A percentile compares a stretch with the other conserved stretches of the same genome.
These are phyloP conservation scores for Conops quadrifasciatus DNA, from an alignment of 2,888 invertebrate genomes.

Conservation along the genomic window DNA sequence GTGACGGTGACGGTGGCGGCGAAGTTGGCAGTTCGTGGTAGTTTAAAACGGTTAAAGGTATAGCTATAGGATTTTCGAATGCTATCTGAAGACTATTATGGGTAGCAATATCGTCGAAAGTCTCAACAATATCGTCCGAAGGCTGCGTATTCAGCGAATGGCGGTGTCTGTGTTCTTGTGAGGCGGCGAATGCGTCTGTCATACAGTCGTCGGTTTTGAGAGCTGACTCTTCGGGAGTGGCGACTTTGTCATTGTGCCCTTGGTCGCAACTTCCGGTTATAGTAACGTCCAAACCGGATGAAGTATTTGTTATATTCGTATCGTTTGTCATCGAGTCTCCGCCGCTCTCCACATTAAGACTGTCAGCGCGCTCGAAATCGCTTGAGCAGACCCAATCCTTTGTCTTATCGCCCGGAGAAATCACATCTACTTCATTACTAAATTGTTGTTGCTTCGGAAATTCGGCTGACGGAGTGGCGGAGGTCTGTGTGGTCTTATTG, in stretches of 20 bases:
- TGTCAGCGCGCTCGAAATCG: constrained; percentile 62
- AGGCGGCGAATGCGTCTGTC: neutral
- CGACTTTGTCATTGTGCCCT: constrained; percentile 69
- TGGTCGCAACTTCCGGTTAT: constrained; percentile 61
- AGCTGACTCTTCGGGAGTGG: too few relatives aligned
- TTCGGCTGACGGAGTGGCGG: constrained; percentile 56
- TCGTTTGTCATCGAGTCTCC: constrained; percentile 41
- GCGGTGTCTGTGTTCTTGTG: neutral
- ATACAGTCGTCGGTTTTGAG: constrained; percentile 15
- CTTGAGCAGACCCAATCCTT: constrained; percentile 63
- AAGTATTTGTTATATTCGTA: constrained; percentile 51
- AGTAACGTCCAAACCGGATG: constrained; percentile 43
- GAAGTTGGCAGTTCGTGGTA: constrained; percentile 47
- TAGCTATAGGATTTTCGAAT: constrained; percentile 82
- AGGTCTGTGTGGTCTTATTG: constrained; percentile 57
- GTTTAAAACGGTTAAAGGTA: constrained; percentile 70
- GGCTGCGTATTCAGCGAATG: constrained; percentile 51
- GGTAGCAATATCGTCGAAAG: constrained; percentile 79
- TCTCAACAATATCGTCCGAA: constrained; percentile 69
- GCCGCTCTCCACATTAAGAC: constrained; percentile 55
- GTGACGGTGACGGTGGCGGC: neutral
- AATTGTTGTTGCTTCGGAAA: constrained; percentile 41
- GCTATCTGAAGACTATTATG: constrained; percentile 86
- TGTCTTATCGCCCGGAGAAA: constrained; percentile 61
- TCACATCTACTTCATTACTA: constrained; percentile 43